These are phyloP conservation scores for Sebastes cheni DNA, from an alignment of 2,797 vertebrate species.

Conservation along the genomic window DNA sequence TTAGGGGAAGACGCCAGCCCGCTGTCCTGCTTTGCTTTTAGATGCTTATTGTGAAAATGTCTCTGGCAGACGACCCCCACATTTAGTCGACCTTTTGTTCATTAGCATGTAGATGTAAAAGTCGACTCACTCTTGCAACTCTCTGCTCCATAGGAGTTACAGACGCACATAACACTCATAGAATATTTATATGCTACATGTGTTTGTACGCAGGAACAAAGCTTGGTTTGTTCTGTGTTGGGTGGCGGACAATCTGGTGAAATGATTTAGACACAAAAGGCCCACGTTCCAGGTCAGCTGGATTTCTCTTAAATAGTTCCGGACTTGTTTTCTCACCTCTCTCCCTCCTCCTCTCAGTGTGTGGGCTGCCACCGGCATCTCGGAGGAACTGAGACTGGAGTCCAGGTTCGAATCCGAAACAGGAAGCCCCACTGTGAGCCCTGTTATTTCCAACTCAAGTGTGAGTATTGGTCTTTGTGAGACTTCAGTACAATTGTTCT, in stretches of 20 bases:
- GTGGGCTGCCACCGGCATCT: conserved; percentile 86
- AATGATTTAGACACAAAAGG: conserved; percentile 20
- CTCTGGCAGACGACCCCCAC: background rate
- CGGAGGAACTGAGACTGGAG: conserved; percentile 84
- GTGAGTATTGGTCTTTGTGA: conserved; percentile 75
- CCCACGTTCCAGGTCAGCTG: conserved; percentile 7
- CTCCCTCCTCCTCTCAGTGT: conserved; percentile 80
- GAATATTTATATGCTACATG: background rate
- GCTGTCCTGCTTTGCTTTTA: conserved; percentile 34
- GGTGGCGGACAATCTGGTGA: conserved; percentile 31
- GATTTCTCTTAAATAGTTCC: background rate
- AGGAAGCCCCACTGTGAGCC: conserved; percentile 89
- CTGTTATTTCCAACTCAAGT: conserved; percentile 91
- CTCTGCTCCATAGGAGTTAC: background rate
- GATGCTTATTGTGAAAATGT: conserved; percentile 49
- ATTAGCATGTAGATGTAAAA: conserved; percentile 48
- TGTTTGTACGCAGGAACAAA: background rate
- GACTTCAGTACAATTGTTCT: background rate
- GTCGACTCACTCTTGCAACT: background rate
- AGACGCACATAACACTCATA: background rate
- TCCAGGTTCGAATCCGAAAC: conserved; percentile 90
- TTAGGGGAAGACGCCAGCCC: background rate
- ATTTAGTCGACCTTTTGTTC: conserved; percentile 10
- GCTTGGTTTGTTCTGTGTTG: conserved; percentile 11
- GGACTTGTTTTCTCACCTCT: conserved; percentile 10